Percentiles rank a stretch among this genome's conserved stretches.
Conservation (phyloP, 1,140 invertebrate species). For the Pogonomyrmex barbatus region DNA sequence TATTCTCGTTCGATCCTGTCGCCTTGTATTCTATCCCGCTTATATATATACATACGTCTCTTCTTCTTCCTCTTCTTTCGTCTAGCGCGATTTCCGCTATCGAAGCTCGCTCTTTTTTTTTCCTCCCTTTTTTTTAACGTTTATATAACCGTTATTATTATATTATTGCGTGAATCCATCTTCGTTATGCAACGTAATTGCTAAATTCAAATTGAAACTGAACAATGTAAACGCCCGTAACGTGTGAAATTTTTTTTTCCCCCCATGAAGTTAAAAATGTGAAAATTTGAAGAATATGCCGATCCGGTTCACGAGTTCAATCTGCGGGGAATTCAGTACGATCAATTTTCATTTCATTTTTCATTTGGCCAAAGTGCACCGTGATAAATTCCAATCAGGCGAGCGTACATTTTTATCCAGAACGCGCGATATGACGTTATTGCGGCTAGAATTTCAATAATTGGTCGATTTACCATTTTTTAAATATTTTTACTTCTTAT, state of each 20-base stretch:
- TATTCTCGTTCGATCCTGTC: slow-evolving; percentile 50
- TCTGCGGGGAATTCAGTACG: slow-evolving; percentile 15
- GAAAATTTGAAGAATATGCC: slow-evolving; percentile 53
- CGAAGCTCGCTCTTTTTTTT: slow-evolving; percentile 1
- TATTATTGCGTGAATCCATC: slow-evolving; percentile 45
- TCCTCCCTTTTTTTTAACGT: not conserved
- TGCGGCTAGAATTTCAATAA: slow-evolving; percentile 67
- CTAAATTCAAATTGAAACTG: slow-evolving; percentile 36
- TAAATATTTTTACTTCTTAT: slow-evolving; percentile 19
- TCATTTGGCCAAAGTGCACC: slow-evolving; percentile 47
- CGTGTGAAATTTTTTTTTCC: slow-evolving; percentile 25
- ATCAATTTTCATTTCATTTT: slow-evolving; percentile 65
- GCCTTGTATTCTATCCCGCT: not conserved
- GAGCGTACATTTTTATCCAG: slow-evolving; percentile 23
- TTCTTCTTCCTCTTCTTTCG: slow-evolving; percentile 1
- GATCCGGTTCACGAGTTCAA: slow-evolving; percentile 21
- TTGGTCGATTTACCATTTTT: slow-evolving; percentile 56
- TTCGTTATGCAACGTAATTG: slow-evolving; percentile 44
- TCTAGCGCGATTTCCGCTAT: slow-evolving; percentile 9
- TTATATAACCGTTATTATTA: slow-evolving; percentile 36
- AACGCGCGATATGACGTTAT: slow-evolving; percentile 40
- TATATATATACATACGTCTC: too few species aligned
- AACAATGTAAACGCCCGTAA: slow-evolving; percentile 44
- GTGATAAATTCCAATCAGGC: slow-evolving; percentile 55
- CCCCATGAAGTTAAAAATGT: slow-evolving; percentile 33